Percentiles rank a stretch among this genome's conserved stretches.
phyloP scores from a whole-genome alignment of 2,888 invertebrate genomes.

The Aleiodes testaceus region DNA sequence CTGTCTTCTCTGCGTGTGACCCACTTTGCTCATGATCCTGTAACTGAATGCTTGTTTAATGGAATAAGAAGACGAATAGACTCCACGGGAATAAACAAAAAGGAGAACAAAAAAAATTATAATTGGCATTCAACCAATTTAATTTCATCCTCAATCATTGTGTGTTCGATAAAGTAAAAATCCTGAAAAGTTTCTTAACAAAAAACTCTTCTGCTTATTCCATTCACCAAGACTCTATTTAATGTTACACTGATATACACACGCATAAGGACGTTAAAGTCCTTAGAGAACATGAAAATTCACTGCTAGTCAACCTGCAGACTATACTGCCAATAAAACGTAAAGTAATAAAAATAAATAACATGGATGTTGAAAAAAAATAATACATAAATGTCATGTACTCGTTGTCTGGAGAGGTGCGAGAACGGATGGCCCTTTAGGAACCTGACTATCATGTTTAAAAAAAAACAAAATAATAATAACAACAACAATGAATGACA shows the following conservation, averaged over 20 bases:
- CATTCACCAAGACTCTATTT: slow-evolving; percentile 22
- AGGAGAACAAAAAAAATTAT: not conserved
- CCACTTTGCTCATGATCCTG: slow-evolving; percentile 24
- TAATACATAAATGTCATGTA: slow-evolving; percentile 21
- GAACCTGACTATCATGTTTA: slow-evolving; percentile 11
- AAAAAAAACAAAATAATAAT: slow-evolving; percentile 14
- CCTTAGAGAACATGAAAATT: slow-evolving; percentile 5
- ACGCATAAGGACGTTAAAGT: slow-evolving; percentile 7
- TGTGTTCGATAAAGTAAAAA: too few relatives aligned
- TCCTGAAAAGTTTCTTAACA: not conserved
- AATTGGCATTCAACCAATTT: too few relatives aligned
- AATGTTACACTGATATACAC: slow-evolving; percentile 10
- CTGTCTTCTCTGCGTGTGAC: slow-evolving; percentile 27
- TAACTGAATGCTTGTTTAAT: slow-evolving; percentile 15
- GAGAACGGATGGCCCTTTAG: slow-evolving; percentile 45
- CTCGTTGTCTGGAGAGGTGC: slow-evolving; percentile 65
- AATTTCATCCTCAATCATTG: too few relatives aligned
- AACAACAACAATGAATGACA: not conserved
- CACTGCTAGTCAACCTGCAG: slow-evolving; percentile 29
- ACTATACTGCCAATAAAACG: not conserved
- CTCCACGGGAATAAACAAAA: not conserved
- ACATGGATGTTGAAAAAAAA: not conserved
- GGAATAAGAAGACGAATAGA: slow-evolving; percentile 4
- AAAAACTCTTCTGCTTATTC: slow-evolving; percentile 10
- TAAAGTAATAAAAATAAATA: slow-evolving; percentile 13